Conservation (phyloP, 2,888 invertebrate species). For the Parnassius apollo region DNA sequence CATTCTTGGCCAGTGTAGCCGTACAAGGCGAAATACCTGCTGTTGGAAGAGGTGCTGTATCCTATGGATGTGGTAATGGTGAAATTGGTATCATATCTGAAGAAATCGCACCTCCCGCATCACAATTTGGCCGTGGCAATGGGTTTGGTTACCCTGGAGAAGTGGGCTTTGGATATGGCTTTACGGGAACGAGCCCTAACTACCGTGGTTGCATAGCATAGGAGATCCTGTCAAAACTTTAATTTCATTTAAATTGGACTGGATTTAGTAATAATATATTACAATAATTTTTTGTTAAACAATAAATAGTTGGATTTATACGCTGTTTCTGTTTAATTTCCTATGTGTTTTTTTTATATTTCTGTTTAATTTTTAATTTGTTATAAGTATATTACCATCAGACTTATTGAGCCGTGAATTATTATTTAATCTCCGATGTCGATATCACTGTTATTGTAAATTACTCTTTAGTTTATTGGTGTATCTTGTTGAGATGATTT, state of each 20-base stretch:
- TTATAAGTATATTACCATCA: too few species aligned
- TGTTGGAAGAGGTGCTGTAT: conserved; percentile 41
- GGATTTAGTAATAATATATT: background rate
- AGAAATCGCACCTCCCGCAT: conserved; percentile 8
- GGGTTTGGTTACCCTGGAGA: conserved; percentile 19
- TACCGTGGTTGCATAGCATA: conserved; percentile 7
- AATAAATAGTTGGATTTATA: background rate
- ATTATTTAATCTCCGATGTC: too few species aligned
- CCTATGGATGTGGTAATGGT: conserved; percentile 32
- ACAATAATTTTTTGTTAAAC: background rate
- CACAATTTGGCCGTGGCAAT: conserved; percentile 18
- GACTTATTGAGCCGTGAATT: too few species aligned
- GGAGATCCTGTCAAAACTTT: background rate
- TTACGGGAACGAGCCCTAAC: conserved; percentile 6
- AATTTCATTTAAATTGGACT: background rate
- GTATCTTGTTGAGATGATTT: too few species aligned
- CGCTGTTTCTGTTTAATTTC: too few species aligned
- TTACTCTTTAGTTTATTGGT: too few species aligned
- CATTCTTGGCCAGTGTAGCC: conserved; percentile 47
- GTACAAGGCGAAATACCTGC: conserved; percentile 42
- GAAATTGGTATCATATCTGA: conserved; percentile 23
- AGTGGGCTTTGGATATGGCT: conserved; percentile 13
- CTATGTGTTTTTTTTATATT: too few species aligned
- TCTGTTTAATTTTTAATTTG: too few species aligned
- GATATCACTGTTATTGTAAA: too few species aligned